Evolutionary conservation across 2,888 invertebrate genomes (phyloP), one percentile per base, ranked within the genome.

Genomic region (Athalia circularis): DNA sequence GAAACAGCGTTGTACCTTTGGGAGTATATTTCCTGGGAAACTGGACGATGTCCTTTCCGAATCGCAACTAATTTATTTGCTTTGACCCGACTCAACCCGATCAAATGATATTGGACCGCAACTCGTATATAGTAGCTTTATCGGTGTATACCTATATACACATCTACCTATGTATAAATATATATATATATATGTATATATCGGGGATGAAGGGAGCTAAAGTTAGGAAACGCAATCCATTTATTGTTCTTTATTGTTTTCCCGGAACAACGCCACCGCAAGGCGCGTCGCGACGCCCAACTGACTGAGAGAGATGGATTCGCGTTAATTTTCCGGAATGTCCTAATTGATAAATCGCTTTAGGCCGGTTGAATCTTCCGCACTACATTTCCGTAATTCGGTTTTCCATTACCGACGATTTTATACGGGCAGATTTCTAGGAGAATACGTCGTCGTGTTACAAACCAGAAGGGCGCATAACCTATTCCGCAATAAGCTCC

Each of bases 221-320:
- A 78, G 78, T 78, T 78, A 74, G 72, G 50, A 72, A 74, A 78
- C 78, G 72, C 78, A 74, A 78, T 78, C 70, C 70, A 62, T 78
- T 78, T 74, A 74, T 78, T 78, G 72, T 62, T 78, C 78, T 78
- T 78, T 78, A 78, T 78, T 78, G 78, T 72, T 62, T 64, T 72
- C 7, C 78, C 64, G 52, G 68, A 72, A 72, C 72, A 59, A 72
- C 65, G 11, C 6, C 5, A 6, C 8, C 61, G n/a, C n/a, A 5
- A 13, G 65, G 52, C 43, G 48, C 13, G 57, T 45, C 43, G 59
- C 13, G 57, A n/a, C 43, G 59, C 5, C 45, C 29, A 29, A 29
- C 29, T 29, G 45, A 43, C 50, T 9, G 8, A 29, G 45, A 45
- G 64, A 74, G 65, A 72, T 72, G 78, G 72, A 78, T 72, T 50